Evolutionary conservation across 2,888 invertebrate genomes (phyloP).

Genomic region (Apodemia hepburni): DNA sequence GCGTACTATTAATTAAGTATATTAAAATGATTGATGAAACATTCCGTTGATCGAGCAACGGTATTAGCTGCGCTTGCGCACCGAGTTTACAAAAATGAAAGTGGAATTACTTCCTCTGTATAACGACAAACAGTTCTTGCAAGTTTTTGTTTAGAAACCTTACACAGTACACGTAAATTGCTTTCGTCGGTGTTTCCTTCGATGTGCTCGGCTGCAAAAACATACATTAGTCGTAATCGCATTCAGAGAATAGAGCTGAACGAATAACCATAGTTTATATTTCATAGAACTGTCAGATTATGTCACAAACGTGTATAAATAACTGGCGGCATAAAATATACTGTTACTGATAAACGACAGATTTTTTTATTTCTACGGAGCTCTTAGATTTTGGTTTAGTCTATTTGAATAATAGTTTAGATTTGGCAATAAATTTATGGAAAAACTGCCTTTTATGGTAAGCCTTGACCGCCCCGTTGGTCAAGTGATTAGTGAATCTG

Average conservation of each 20-base stretch:
- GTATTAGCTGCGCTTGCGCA: slow-evolving; percentile 20
- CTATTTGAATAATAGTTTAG: too few species aligned
- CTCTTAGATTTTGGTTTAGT: too few species aligned
- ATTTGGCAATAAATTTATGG: too few species aligned
- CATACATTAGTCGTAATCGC: slow-evolving; percentile 12
- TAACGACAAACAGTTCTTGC: slow-evolving; percentile 19
- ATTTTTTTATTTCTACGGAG: too few species aligned
- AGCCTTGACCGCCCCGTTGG: too few species aligned
- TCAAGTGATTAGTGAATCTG: too few species aligned
- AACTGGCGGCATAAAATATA: too few species aligned
- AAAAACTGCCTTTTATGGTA: too few species aligned
- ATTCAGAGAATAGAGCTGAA: slow-evolving; percentile 6
- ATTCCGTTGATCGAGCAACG: slow-evolving; percentile 13
- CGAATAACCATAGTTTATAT: background rate
- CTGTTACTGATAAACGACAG: too few species aligned
- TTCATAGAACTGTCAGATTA: background rate
- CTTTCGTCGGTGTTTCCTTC: slow-evolving; percentile 11
- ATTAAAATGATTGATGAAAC: slow-evolving; percentile 13
- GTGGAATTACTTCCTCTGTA: slow-evolving; percentile 29
- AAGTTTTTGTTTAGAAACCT: slow-evolving; percentile 28
- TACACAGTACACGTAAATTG: slow-evolving; percentile 5
- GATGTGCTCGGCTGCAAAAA: background rate
- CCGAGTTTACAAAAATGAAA: slow-evolving; percentile 29
- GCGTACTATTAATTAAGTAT: slow-evolving; percentile 11
- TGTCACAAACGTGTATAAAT: too few species aligned